Evolutionary conservation across 2,888 invertebrate species (phyloP).

Genomic region (Coelopa pilipes): DNA sequence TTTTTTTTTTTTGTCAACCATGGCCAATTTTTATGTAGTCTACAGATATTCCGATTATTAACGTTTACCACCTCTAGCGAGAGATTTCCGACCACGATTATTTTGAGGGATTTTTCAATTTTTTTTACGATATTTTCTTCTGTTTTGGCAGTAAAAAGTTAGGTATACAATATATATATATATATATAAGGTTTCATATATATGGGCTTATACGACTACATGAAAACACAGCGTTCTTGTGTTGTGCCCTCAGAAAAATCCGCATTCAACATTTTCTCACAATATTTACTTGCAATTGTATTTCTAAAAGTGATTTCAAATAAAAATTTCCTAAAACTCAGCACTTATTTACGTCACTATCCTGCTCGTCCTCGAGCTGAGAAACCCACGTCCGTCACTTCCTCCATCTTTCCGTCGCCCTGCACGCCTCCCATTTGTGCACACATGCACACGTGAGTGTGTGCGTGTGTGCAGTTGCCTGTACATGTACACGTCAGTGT

Average conservation of each 20-base stretch:
- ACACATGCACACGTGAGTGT: too few relatives aligned
- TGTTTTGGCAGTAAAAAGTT: constrained; percentile 58
- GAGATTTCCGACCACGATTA: constrained; percentile 1
- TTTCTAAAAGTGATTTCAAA: constrained; percentile 20
- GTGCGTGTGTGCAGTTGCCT: too few relatives aligned
- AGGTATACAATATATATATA: constrained; percentile 24
- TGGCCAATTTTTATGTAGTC: neutral
- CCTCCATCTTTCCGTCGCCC: neutral
- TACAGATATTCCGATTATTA: neutral
- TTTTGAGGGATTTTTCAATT: constrained; percentile 29
- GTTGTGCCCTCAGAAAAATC: neutral
- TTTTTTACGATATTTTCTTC: constrained; percentile 46
- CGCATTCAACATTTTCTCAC: constrained; percentile 19
- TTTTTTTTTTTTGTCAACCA: neutral
- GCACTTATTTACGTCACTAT: constrained; percentile 34
- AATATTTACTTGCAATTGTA: neutral
- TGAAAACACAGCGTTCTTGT: constrained; percentile 8
- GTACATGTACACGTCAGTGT: too few relatives aligned
- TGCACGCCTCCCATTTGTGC: too few relatives aligned
- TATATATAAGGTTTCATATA: constrained; percentile 11
- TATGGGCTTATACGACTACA: neutral
- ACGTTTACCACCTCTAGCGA: neutral
- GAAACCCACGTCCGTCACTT: neutral
- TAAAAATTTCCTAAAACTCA: constrained; percentile 15
- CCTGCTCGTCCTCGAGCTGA: neutral